Evolutionary conservation across 2,888 invertebrate genomes (phyloP).

Genomic region (Nephrotoma flavescens): DNA sequence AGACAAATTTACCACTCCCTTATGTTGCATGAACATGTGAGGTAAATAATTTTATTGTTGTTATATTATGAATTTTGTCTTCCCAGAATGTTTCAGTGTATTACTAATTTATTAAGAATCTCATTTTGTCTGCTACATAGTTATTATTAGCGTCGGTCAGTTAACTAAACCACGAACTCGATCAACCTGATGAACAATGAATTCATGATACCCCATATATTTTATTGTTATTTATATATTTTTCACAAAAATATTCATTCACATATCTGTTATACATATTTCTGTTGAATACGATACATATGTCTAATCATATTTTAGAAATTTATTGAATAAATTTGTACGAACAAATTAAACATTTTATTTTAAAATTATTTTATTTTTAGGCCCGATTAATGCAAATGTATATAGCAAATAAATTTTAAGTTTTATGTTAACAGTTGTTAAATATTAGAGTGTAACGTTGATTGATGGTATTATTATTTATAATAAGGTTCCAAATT

Average conservation of each 20-base stretch:
- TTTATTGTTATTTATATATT: background rate
- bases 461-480: background rate
- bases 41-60: background rate
- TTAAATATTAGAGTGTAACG: background rate
- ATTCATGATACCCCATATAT: background rate
- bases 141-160: background rate
- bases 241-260: background rate
- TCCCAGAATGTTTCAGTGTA: background rate
- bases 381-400: background rate
- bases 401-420: background rate
- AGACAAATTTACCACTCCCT: background rate
- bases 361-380: background rate
- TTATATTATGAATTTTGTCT: background rate
- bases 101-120: background rate
- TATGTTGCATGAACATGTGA: background rate
- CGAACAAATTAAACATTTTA: background rate
- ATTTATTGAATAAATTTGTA: background rate
- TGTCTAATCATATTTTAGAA: background rate
- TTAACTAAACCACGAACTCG: background rate
- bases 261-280: background rate
- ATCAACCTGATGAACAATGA: background rate
- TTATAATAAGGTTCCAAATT: background rate
- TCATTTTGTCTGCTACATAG: background rate
- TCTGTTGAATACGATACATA: background rate
- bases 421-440: background rate